Base-by-base conservation (phyloP, 2,113 vertebrate genomes). In the Alectura lathami region DNA sequence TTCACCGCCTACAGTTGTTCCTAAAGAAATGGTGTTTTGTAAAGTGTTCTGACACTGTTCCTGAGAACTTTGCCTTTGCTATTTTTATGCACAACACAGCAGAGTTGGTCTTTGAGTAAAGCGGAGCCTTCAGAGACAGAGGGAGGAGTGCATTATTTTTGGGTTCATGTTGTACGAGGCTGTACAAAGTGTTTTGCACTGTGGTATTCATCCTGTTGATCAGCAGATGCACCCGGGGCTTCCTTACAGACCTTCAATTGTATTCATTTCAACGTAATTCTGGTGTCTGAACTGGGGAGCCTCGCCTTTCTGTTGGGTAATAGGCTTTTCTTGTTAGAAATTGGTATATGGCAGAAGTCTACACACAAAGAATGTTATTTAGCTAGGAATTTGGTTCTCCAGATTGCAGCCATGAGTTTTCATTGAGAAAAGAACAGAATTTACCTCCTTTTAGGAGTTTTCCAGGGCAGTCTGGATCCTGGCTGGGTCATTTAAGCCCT, bases 1-100 rank as follows among this genome's bases (percentile, higher is more conserved):
- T 51, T 48, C 40, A 26, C 84, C 84, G 12, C 95, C 92, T 70
- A 87, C 84, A 20, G 87, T 76, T 83, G 87, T 88, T 96, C 87
- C 89, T 59, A 8, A 45, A 86, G 89, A n/a, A 64, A 27, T 27
- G 3, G 48, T 88, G 92, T 6, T 82, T 64, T 36, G 2, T 77
- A 9, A 69, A 84, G 66, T 26, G 79, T 56, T 94, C 80, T 68
- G 86, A 59, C 82, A 32, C 51, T 27, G 9, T 64, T 54, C 13
- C 76, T 27, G 53, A 92, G 91, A 70, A 42, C 76, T 76, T 72
- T 75, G 94, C 70, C 86, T n/a, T 43, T 14, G 68, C 90, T 93
- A 13, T 43, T 89, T 89, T 77, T 91, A 10, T n/a, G 53, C 50
- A n/a, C 34, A 48, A 4, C 1, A 2, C 56, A 20, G 42, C 1